These are phyloP conservation scores for Eustalomyia histrio DNA, from an alignment of 2,888 invertebrate genomes.

Conservation along the genomic window DNA sequence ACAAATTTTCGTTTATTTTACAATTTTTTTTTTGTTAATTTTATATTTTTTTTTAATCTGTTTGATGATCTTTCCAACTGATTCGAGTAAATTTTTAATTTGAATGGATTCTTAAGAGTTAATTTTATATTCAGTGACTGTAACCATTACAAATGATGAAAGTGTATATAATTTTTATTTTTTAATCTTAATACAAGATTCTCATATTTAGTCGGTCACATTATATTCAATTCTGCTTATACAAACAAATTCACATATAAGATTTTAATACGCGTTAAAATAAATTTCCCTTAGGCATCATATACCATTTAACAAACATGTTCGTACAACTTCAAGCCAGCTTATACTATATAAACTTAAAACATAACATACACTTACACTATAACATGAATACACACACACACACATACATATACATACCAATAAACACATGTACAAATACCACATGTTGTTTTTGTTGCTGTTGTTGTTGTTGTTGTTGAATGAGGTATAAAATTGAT, in stretches of 20 bases:
- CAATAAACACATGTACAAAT: background rate
- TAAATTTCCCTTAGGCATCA: constrained; percentile 63
- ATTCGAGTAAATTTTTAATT: too few species aligned
- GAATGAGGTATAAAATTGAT: background rate
- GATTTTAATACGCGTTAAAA: constrained; percentile 60
- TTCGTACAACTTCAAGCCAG: constrained; percentile 23
- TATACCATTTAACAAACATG: constrained; percentile 56
- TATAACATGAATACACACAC: constrained; percentile 6
- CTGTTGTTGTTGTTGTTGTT: background rate
- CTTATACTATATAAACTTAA: constrained; percentile 29
- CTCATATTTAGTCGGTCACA: too few species aligned
- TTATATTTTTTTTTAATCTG: too few species aligned
- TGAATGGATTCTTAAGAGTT: too few species aligned
- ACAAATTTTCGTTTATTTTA: too few species aligned
- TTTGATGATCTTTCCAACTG: too few species aligned
- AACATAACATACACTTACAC: background rate
- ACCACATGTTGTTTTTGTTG: constrained; percentile 1
- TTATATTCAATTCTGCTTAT: background rate
- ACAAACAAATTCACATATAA: constrained; percentile 27
- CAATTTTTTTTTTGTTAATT: too few species aligned
- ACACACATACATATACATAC: background rate
- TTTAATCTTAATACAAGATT: too few species aligned
- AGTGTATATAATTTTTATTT: too few species aligned
- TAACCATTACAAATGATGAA: too few species aligned
- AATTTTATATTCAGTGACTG: too few species aligned